Evolutionary conservation across 2,113 vertebrate species (phyloP).

Genomic region (Cynopterus brachyotis): DNA sequence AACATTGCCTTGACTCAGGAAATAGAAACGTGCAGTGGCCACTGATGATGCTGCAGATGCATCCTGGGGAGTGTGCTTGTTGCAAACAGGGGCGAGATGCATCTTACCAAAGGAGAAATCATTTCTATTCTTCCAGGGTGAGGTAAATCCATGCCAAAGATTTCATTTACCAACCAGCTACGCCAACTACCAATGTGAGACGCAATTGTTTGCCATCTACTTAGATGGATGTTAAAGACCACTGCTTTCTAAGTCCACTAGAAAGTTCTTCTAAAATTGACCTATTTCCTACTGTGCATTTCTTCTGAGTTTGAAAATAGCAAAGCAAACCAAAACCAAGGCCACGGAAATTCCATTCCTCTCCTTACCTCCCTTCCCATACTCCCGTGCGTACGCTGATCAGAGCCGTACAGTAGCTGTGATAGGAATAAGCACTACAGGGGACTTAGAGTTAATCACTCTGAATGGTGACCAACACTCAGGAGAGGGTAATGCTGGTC

Average conservation of each 20-base stretch:
- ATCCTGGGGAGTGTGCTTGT: background rate
- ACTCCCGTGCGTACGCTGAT: conserved; percentile 62
- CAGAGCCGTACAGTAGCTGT: conserved; percentile 52
- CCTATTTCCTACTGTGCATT: background rate
- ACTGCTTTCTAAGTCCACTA: background rate
- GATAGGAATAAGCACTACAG: conserved; percentile 55
- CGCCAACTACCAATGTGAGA: background rate
- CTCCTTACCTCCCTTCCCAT: conserved; percentile 27
- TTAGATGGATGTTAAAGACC: background rate
- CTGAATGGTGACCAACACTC: conserved; percentile 35
- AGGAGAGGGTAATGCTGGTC: conserved; percentile 65
- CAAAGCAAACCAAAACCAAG: conserved; percentile 51
- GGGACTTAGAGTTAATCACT: conserved; percentile 74
- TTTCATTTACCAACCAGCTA: background rate
- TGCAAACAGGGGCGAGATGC: background rate
- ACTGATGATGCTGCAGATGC: background rate
- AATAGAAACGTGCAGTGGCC: background rate
- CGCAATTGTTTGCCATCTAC: background rate
- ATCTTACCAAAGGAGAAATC: background rate
- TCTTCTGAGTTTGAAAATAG: background rate
- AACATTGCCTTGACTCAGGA: background rate
- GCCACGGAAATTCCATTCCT: conserved; percentile 68
- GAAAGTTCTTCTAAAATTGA: background rate
- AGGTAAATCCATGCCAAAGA: background rate
- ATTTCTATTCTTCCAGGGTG: background rate